Conservation (phyloP, 2,113 vertebrate genomes). For the Physeter macrocephalus region DNA sequence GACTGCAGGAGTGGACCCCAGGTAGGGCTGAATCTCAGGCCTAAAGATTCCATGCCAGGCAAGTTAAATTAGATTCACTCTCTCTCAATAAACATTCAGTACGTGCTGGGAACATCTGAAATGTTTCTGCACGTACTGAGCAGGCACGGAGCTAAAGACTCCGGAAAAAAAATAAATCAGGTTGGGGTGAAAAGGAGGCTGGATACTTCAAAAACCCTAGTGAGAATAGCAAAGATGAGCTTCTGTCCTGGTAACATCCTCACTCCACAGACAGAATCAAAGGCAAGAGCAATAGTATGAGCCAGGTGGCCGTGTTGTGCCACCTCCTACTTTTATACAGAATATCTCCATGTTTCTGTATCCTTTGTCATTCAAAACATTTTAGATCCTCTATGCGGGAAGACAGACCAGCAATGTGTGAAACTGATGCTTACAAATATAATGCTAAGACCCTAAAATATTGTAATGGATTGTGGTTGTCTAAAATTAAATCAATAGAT, state of each 20-base stretch:
- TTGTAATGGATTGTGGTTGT: neutral
- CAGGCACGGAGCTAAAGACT: neutral
- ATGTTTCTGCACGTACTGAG: neutral
- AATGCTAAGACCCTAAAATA: neutral
- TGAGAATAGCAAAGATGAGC: neutral
- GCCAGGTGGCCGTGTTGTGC: neutral
- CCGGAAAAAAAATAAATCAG: neutral
- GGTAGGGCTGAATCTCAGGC: neutral
- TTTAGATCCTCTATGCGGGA: neutral
- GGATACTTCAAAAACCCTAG: neutral
- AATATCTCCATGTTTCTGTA: neutral
- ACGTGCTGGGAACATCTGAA: neutral
- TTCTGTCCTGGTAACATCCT: neutral
- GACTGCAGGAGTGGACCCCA: neutral
- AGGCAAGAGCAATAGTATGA: neutral
- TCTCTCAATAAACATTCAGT: neutral
- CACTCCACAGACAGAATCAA: neutral
- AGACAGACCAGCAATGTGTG: neutral
- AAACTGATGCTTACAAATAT: constrained; percentile 3
- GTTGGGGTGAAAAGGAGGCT: neutral
- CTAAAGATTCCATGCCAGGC: neutral
- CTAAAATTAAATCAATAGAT: constrained; percentile 2
- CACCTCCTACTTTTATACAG: neutral
- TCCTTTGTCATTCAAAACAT: neutral
- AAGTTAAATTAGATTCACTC: neutral